Evolutionary conservation across 2,888 invertebrate species (phyloP), one percentile per base, ranked within the genome.

Genomic region (Trachelus tabidus): DNA sequence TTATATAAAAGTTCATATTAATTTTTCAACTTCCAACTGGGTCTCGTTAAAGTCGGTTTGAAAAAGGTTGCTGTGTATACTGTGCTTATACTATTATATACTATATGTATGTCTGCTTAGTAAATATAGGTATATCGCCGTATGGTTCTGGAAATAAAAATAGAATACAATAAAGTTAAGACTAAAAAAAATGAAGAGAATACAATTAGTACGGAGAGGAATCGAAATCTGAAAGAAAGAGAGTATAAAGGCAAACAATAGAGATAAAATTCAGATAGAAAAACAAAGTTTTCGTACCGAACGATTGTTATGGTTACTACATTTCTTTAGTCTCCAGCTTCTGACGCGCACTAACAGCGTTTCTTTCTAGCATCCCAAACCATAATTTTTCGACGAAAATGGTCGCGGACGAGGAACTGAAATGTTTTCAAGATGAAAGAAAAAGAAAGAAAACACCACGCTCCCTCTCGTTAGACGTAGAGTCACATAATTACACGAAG

Each of bases 1-100:
- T 79, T 76, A 40, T 56, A 75, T 69, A 76, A 82, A 83, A 81
- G 80, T 81, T 81, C 73, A 68, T 83, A 82, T 82, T 83, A 82
- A 83, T 84, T 81, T 81, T 83, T 83, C 81, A 81, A 76, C 74
- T 80, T 76, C 6, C 56, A 56, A 56, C 56, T 56, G 56, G 56
- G 9, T 56, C 56, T 56, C 56, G 56, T 83, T 68, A 75, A 79
- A 76, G 77, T 79, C 79, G 23, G 56, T 56, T 56, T 56, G 56
- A 56, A 56, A 56, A 56, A 56, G 56, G 23, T 2, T 56, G 56
- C 56, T 56, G 56, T 56, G 15, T 56, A 23, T 23, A 56, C 15
- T 23, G 23, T 56, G 23, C 56, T 6, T 56, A 56, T 56, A 56
- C 23, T 56, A 56, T 23, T 23, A 56, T 23, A 56, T 9, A 23